Evolutionary conservation across 2,888 invertebrate species (phyloP).

Genomic region (Lasius fuliginosus): DNA sequence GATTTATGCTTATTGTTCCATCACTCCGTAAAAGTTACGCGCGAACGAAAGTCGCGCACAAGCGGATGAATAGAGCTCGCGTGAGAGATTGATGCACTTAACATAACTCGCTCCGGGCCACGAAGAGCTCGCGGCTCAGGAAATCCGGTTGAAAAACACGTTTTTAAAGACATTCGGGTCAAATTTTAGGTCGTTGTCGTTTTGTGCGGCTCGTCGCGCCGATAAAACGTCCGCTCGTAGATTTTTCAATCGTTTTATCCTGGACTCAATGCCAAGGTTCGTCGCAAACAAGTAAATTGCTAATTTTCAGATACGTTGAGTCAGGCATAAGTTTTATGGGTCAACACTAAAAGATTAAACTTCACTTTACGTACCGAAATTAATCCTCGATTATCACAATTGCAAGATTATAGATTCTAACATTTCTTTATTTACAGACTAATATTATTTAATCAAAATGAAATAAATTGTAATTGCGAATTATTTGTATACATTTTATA

Average conservation of each 20-base stretch:
- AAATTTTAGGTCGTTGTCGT: not conserved
- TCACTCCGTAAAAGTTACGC: constrained; percentile 8
- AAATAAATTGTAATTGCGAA: not conserved
- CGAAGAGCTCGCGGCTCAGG: not conserved
- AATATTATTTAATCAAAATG: not conserved
- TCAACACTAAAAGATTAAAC: not conserved
- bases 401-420: not conserved
- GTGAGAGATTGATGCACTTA: constrained; percentile 18
- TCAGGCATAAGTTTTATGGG: constrained; percentile 1
- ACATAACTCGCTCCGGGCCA: not conserved
- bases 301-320: constrained; percentile 23
- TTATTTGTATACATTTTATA: not conserved
- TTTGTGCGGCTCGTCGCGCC: not conserved
- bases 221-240: constrained; percentile 31
- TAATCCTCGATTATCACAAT: not conserved
- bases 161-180: constrained; percentile 18
- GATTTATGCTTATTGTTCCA: constrained; percentile 10
- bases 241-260: constrained; percentile 9
- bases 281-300: constrained; percentile 35
- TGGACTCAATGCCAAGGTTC: constrained; percentile 14
- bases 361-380: constrained; percentile 1
- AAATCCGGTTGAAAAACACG: constrained; percentile 31
- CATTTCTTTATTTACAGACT: not conserved
- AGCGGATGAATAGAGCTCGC: not conserved
- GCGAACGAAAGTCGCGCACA: not conserved